These are phyloP conservation scores for Lycia hirtaria DNA, from an alignment of 2,888 invertebrate genomes.

Conservation along the genomic window DNA sequence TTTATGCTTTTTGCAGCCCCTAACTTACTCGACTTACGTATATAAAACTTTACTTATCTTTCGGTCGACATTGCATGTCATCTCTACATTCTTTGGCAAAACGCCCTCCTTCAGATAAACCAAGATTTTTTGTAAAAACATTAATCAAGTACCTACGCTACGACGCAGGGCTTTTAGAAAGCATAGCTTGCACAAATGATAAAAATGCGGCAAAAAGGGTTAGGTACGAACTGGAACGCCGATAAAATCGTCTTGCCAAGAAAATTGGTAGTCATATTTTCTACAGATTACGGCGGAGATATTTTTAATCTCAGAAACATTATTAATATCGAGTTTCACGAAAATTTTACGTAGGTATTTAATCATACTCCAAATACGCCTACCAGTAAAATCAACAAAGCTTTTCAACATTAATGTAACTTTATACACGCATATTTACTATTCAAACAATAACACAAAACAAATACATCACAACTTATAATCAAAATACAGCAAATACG, in stretches of 20 bases:
- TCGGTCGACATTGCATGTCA: conserved; percentile 7
- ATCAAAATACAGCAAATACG: too few relatives aligned
- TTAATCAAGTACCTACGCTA: conserved; percentile 14
- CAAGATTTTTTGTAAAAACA: conserved; percentile 8
- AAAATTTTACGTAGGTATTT: background rate
- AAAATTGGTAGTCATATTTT: background rate
- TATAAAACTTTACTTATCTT: background rate
- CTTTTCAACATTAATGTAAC: conserved; percentile 8
- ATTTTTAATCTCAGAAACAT: background rate
- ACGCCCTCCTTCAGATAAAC: conserved; percentile 6
- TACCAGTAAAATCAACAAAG: conserved; percentile 1
- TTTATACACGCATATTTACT: background rate
- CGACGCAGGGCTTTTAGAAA: conserved; percentile 18
- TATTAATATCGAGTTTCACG: background rate
- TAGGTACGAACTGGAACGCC: background rate
- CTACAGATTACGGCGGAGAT: background rate
- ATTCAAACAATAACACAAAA: background rate
- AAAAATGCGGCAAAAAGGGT: conserved; percentile 1
- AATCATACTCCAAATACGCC: background rate
- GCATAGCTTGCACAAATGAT: conserved; percentile 15
- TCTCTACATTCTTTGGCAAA: conserved; percentile 13
- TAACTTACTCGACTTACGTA: background rate
- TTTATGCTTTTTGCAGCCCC: background rate
- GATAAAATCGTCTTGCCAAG: background rate
- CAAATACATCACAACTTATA: conserved; percentile 14